phyloP scores from a whole-genome alignment of 2,888 invertebrate genomes.

The Epiblema foenella region DNA sequence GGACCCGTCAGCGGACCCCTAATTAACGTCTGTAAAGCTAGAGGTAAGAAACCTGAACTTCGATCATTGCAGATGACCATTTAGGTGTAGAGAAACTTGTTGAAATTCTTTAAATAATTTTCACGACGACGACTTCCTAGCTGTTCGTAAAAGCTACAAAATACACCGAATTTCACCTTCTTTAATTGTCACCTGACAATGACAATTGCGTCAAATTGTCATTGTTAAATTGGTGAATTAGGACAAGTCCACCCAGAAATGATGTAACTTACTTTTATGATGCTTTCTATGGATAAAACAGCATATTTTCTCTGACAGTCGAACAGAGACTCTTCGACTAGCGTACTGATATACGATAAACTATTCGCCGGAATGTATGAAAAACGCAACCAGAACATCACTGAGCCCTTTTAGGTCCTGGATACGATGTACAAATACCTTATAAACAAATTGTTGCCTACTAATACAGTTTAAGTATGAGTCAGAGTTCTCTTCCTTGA shows the following conservation, averaged over 20 bases:
- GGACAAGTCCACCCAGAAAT: too few relatives aligned
- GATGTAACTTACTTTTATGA: too few relatives aligned
- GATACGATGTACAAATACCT: neutral
- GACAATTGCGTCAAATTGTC: too few relatives aligned
- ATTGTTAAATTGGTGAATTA: too few relatives aligned
- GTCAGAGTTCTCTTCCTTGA: constrained; percentile 41
- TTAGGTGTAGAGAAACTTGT: constrained; percentile 5
- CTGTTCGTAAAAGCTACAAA: neutral
- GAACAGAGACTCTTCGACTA: too few relatives aligned
- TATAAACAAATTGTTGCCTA: neutral
- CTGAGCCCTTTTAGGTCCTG: too few relatives aligned
- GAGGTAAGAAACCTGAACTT: constrained; percentile 39
- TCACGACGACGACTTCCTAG: too few relatives aligned
- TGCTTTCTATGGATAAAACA: too few relatives aligned
- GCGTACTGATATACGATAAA: neutral
- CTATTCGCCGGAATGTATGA: neutral
- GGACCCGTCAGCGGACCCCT: constrained; percentile 58
- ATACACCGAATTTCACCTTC: neutral
- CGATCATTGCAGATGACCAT: constrained; percentile 14
- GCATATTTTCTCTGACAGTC: too few relatives aligned
- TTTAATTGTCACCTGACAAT: neutral
- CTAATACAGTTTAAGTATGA: constrained; percentile 31
- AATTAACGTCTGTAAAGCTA: constrained; percentile 44
- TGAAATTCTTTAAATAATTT: neutral
- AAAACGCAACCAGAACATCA: neutral